Base-by-base conservation (phyloP, 2,113 vertebrate species). In the Microcebus lehilahytsara region DNA sequence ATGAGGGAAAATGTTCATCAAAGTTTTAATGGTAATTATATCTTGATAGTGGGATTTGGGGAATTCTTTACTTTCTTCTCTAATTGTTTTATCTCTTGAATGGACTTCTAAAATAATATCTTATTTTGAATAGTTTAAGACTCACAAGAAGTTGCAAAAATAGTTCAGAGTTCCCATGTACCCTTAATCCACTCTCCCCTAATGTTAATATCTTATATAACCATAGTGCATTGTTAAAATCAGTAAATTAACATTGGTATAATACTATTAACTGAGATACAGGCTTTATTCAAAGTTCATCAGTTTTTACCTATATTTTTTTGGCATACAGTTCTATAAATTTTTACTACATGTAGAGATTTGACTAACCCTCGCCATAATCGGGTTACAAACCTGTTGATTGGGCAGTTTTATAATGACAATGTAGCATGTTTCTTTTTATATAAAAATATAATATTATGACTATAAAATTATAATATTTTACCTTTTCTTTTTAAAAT, bases 71-170 rank as follows among this genome's bases (percentile, higher is more conserved):
- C 34, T 69, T 93, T 69, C 30, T 91, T 77, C 14, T 53, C 88
- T 84, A 77, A 56, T 69, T 90, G 25, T 34, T 79, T 80, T 89
- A 53, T 40, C 46, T 60, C 66, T 91, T 75, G 14, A 86, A 91
- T 60, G 5, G 32, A 78, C 53, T 83, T 87, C 58, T 58, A 12
- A 77, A 86, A 67, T 62, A 83, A 56, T 11, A 78, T 49, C 37
- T 49, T 69, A 78, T 80, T 91, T 71, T 91, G 58, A 95, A 75
- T 51, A 86, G 17, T 81, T 79, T 71, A 85, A 81, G 49, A 79
- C 71, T 67, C 46, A 92, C 12, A 85, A 94, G 37, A 94, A 94
- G 51, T 62, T 74, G 32, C 7, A 66, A 69, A 83, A 89, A 32
- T 49, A 84, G 8, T 71, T 90, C 25, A 74, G 25, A 17, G 1